Percentiles rank a stretch among this genome's conserved stretches.
These are phyloP conservation scores for Alviniconcha marisindica DNA, from an alignment of 1,140 invertebrate species.

Conservation along the genomic window DNA sequence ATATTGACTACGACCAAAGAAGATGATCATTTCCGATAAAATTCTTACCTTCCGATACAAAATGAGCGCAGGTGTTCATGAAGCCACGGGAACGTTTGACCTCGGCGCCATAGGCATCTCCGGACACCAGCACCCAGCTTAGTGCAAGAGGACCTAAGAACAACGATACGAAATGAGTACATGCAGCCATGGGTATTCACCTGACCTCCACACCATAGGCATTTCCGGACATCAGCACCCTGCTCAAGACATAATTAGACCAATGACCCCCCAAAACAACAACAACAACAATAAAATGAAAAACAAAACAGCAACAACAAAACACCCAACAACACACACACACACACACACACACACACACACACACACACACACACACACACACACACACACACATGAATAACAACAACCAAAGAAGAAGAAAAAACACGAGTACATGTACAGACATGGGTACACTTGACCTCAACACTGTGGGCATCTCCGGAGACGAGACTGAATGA, in stretches of 20 bases:
- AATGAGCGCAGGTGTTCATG: slow-evolving; percentile 50
- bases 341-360: too few species aligned
- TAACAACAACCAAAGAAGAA: too few species aligned
- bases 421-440: too few species aligned
- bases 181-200: slow-evolving; percentile 25
- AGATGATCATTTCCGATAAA: too few species aligned
- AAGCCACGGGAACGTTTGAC: not conserved
- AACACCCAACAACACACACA: too few species aligned
- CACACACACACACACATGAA: too few species aligned
- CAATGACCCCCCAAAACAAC: not conserved
- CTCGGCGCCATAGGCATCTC: slow-evolving; percentile 51
- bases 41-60: slow-evolving; percentile 44
- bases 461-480: slow-evolving; percentile 49
- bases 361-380: too few species aligned
- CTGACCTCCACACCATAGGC: slow-evolving; percentile 46
- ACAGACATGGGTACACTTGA: not conserved
- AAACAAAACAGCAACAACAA: too few species aligned
- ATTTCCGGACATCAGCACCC: slow-evolving; percentile 49
- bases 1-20: too few species aligned
- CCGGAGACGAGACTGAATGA: too few species aligned
- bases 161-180: slow-evolving; percentile 41
- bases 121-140: slow-evolving; percentile 49
- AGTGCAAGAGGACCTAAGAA: slow-evolving; percentile 55
- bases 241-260: too few species aligned
- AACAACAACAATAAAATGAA: too few species aligned